These are phyloP conservation scores for Buphagus erythrorhynchus DNA, from an alignment of 2,797 vertebrate species.

Conservation along the genomic window DNA sequence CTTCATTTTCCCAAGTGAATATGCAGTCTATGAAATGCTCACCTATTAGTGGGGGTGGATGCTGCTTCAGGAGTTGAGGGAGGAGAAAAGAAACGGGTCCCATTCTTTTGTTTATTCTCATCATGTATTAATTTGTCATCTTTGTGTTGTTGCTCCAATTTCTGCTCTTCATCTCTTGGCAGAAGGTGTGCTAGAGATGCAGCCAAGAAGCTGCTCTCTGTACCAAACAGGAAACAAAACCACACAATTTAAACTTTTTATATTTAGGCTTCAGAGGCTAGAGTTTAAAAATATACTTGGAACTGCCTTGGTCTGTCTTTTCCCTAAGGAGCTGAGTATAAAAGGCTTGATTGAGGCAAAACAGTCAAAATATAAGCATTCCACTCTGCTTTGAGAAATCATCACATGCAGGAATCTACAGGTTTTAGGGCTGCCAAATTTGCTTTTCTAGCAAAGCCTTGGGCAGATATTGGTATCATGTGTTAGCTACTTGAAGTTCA, in stretches of 20 bases:
- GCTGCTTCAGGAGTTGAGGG: conserved; percentile 59
- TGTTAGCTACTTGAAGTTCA: neutral
- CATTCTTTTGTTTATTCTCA: conserved; percentile 61
- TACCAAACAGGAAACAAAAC: conserved; percentile 16
- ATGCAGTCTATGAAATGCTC: conserved; percentile 18
- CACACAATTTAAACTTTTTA: neutral
- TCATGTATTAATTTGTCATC: conserved; percentile 67
- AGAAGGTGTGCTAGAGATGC: conserved; percentile 76
- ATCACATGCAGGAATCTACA: neutral
- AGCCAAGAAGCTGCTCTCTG: conserved; percentile 71
- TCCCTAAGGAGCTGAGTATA: neutral
- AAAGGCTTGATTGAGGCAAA: neutral
- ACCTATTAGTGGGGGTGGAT: conserved; percentile 76
- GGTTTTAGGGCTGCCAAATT: neutral
- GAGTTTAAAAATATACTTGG: neutral
- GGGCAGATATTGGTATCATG: neutral
- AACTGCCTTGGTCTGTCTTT: neutral
- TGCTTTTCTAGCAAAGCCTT: neutral
- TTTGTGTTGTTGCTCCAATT: conserved; percentile 35
- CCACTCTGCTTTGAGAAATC: neutral
- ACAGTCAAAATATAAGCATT: neutral
- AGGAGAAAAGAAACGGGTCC: conserved; percentile 36
- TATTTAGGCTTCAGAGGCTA: neutral
- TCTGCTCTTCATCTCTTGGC: conserved; percentile 61
- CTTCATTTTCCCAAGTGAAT: neutral